phyloP scores from a whole-genome alignment of 2,797 vertebrate genomes.

The Falco cherrug region DNA sequence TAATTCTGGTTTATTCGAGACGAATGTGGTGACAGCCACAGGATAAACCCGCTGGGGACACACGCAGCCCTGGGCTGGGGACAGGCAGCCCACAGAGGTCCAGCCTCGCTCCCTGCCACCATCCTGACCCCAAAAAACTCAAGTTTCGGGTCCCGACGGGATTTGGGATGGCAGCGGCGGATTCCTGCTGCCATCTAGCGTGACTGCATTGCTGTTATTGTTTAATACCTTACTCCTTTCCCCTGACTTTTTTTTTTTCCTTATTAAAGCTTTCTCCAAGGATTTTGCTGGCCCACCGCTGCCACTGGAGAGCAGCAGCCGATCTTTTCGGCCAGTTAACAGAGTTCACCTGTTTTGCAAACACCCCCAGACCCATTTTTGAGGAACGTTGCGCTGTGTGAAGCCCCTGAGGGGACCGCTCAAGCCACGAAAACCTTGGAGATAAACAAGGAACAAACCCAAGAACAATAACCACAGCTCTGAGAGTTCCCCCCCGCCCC shows the following conservation, averaged over 20 bases:
- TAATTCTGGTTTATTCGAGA: neutral
- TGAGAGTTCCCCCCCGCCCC: neutral
- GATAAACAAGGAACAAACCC: neutral
- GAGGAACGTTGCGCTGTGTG: rapidly evolving
- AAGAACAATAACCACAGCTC: neutral
- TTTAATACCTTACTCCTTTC: neutral
- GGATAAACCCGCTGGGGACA: neutral
- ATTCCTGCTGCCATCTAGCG: constrained; percentile 1
- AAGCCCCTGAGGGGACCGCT: neutral
- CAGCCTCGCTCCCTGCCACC: neutral
- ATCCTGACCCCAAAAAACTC: neutral
- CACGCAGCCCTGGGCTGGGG: neutral
- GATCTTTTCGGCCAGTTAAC: neutral
- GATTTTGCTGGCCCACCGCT: no score
- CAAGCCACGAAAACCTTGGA: neutral
- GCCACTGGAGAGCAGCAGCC: no score
- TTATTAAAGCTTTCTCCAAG: neutral
- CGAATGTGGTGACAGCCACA: neutral
- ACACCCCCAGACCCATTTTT: rapidly evolving
- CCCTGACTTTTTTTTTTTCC: neutral
- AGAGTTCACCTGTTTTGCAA: rapidly evolving
- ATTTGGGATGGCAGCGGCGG: neutral
- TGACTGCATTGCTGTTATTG: neutral
- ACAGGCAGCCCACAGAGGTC: rapidly evolving
- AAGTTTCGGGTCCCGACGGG: rapidly evolving